Base-by-base conservation (phyloP, 2,113 vertebrate species). In the Eubucco bourcierii region DNA sequence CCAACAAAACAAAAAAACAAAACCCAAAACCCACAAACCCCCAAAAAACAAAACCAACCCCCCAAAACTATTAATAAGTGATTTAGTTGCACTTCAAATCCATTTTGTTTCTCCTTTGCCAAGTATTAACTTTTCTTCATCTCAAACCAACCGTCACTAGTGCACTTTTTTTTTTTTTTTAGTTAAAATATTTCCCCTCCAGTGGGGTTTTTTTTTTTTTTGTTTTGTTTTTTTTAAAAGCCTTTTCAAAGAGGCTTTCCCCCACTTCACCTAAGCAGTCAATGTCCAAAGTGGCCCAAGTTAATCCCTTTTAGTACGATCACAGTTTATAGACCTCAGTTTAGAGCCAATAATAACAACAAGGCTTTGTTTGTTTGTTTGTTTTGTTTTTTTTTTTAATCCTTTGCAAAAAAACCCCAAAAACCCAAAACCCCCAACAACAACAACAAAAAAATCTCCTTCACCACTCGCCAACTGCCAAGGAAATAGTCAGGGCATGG, bases 271-370 rank as follows among this genome's bases (percentile, higher is more conserved):
- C 98, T 97, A 98, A 96, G 98, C 97, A 98, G 98, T 97, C 98
- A 98, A 97, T 98, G 98, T 98, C 99, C 98, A 98, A 98, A 98
- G 98, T 96, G 97, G 96, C 97, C 96, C 97, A 96, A 96, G 98
- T 98, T 97, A 97, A 98, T 99, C 98, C 98, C 98, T 98, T 99
- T 99, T 98, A 98, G 98, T 98, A 98, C 94, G 97, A 97, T 98
- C 98, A 95, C 97, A 98, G 97, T 98, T 97, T 98, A 98, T 94
- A 96, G 95, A 12, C 97, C 95, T 98, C 96, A 97, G 97, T 98
- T 98, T 90, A 97, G 97, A 97, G 95, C 97, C 98, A 97, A 96
- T 97, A 95, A 92, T 91, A 97, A 97, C 95, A 96, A 97, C 96
- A 97, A 97, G 94, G 94, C 97, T 98, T 98, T 98, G 47, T 21